These are phyloP conservation scores for Hoplostethus atlanticus DNA, from an alignment of 2,797 vertebrate species.

Conservation along the genomic window DNA sequence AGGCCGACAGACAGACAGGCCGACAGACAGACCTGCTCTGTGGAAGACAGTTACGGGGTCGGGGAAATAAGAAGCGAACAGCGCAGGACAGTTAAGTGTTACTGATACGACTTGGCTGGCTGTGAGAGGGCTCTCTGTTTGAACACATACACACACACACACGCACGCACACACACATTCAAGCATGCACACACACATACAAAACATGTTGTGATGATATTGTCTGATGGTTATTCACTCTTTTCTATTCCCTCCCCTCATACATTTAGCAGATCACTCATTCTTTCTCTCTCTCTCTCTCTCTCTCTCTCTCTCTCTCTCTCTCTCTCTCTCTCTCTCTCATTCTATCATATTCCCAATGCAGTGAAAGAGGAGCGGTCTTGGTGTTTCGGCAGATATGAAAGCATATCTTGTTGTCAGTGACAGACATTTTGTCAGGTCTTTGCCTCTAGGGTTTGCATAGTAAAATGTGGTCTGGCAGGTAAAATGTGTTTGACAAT, in stretches of 20 bases:
- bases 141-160: slow-evolving; percentile 40
- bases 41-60: slow-evolving; percentile 33
- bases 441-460: too few relatives aligned
- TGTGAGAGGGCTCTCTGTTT: slow-evolving; percentile 65
- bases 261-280: slow-evolving; percentile 8
- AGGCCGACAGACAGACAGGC: neutral
- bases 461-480: too few relatives aligned
- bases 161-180: slow-evolving; percentile 18
- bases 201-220: slow-evolving; percentile 37
- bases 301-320: slow-evolving; percentile 20
- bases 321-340: slow-evolving; percentile 6
- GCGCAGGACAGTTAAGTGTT: slow-evolving; percentile 69
- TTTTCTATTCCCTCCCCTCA: slow-evolving; percentile 10
- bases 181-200: slow-evolving; percentile 1
- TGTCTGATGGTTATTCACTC: slow-evolving; percentile 22
- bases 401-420: too few relatives aligned
- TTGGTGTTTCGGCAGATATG: too few relatives aligned
- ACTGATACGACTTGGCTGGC: slow-evolving; percentile 72
- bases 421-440: too few relatives aligned
- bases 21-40: slow-evolving; percentile 19
- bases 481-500: too few relatives aligned
- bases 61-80: slow-evolving; percentile 39
- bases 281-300: slow-evolving; percentile 3
- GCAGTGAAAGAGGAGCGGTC: too few relatives aligned
- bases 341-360: too few relatives aligned